A percentile compares a stretch with the other conserved stretches of the same genome.
These are phyloP conservation scores for Adelosebastes latens DNA, from an alignment of 2,797 vertebrate species.

Conservation along the genomic window DNA sequence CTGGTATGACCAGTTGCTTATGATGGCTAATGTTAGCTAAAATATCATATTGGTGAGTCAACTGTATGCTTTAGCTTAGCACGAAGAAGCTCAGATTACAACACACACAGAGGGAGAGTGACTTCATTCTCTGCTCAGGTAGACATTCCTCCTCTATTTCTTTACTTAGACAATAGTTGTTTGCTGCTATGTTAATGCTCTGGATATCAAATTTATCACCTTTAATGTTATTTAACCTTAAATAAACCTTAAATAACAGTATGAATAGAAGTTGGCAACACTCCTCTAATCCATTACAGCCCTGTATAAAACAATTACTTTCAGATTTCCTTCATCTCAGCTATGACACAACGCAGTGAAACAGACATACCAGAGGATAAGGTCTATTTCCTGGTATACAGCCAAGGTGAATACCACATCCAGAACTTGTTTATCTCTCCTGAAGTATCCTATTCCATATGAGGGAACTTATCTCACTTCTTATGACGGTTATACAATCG, in stretches of 20 bases:
- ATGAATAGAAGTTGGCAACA: neutral
- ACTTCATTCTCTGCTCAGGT: too few species aligned
- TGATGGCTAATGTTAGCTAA: neutral
- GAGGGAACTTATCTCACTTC: conserved; percentile 37
- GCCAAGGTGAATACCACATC: conserved; percentile 9
- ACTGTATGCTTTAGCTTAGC: too few species aligned
- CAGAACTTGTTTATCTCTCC: conserved; percentile 33
- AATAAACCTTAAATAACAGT: neutral
- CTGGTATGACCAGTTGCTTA: neutral
- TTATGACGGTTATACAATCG: conserved; percentile 17
- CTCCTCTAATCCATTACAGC: neutral
- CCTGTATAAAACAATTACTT: neutral
- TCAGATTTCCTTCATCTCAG: neutral
- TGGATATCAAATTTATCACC: neutral
- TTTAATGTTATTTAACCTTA: neutral
- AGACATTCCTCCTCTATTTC: too few species aligned
- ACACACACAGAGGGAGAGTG: too few species aligned
- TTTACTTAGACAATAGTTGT: too few species aligned
- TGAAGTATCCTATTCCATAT: conserved; percentile 34
- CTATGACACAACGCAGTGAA: neutral
- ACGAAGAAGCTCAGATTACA: too few species aligned
- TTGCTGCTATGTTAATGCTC: too few species aligned
- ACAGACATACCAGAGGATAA: neutral
- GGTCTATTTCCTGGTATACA: conserved; percentile 23
- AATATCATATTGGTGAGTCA: too few species aligned